Evolutionary conservation across 2,113 vertebrate genomes (phyloP), one percentile per base, ranked within the genome.

Genomic region (Gopherus evgoodei): DNA sequence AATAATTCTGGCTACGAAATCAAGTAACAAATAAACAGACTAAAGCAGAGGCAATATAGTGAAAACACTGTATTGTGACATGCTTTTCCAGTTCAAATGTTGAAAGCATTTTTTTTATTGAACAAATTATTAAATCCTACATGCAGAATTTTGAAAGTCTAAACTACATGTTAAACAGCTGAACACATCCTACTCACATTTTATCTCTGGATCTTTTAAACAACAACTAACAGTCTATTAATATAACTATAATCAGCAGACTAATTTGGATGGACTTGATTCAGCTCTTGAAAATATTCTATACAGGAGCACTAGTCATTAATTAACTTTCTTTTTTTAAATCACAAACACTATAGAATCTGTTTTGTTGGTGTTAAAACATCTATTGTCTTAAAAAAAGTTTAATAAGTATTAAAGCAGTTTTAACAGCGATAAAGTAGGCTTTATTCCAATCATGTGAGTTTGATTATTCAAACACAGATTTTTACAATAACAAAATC

Each of bases 161-260:
- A 98, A 96, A 97, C 97, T 98, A 98, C 98, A 98, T 96, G 96
- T 98, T 98, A 98, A 99, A 98, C 97, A 98, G 97, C 94, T 97
- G 95, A 97, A 98, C 98, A 99, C 98, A 98, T 98, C 98, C 98
- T 99, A 99, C 97, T 98, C 98, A 98, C 98, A 98, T 97, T 97
- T 97, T 96, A 98, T 97, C 94, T 98, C 84, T 97, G 94, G 97
- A 98, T 98, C 97, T 98, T 98, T 94, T 97, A 96, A 98, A 99
- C 97, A 88, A 98, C 98, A 98, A 97, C 97, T 97, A 97, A 97
- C 97, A 97, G 95, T 97, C 98, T 98, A 98, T 98, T 98, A 97
- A 97, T 98, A 98, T 88, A 98, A 93, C 98, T 98, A 98, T 96
- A 96, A 98, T 98, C 98, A 98, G 98, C 97, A 94, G 97, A 98